These are phyloP conservation scores for Dascyllus trimaculatus DNA, from an alignment of 2,113 vertebrate genomes.

Conservation along the genomic window DNA sequence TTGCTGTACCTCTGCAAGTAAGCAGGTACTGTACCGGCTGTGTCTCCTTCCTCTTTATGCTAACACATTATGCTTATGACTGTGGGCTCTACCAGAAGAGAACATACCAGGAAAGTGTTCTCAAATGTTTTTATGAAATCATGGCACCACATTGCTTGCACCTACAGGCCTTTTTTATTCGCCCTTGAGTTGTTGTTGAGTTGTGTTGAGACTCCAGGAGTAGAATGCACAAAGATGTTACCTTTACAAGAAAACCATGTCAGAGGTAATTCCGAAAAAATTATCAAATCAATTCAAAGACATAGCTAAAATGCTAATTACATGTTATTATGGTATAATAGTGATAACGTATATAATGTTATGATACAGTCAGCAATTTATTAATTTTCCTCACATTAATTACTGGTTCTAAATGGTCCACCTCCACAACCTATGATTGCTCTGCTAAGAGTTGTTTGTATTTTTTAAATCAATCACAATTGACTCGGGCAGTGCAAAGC, in stretches of 20 bases:
- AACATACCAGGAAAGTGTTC: slow-evolving; percentile 27
- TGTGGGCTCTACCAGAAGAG: slow-evolving; percentile 38
- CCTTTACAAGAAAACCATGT: neutral
- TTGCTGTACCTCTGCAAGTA: slow-evolving; percentile 37
- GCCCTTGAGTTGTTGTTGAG: slow-evolving; percentile 1
- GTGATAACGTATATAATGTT: neutral
- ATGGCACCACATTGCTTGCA: neutral
- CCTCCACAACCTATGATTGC: no score
- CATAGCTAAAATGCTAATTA: neutral
- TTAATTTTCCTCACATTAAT: no score
- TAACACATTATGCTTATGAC: slow-evolving; percentile 22
- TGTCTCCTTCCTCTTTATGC: slow-evolving; percentile 35
- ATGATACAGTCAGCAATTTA: no score
- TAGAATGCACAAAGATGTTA: neutral
- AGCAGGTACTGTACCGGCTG: slow-evolving; percentile 21
- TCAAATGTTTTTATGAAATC: slow-evolving; percentile 33
- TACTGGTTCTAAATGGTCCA: no score
- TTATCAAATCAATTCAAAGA: neutral
- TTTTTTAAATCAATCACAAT: no score
- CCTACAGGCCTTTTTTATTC: slow-evolving; percentile 22
- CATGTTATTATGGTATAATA: neutral
- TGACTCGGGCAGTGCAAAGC: no score
- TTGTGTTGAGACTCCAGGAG: neutral
- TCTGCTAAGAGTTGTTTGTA: no score
- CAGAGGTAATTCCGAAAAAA: neutral